phyloP scores from a whole-genome alignment of 2,888 invertebrate species.

The Calameuta filiformis region DNA sequence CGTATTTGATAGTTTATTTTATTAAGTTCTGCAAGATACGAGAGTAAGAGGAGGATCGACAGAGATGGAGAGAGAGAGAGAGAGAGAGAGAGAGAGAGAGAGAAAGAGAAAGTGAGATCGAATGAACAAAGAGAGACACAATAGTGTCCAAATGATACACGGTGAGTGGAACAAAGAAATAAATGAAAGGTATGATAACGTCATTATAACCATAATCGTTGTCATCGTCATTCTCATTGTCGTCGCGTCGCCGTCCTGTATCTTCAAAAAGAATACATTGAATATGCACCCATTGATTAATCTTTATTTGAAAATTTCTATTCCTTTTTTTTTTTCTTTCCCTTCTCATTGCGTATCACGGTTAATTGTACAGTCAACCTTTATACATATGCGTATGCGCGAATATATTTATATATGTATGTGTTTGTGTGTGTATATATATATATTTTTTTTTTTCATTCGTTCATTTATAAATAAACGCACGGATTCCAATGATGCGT shows the following conservation, averaged over 20 bases:
- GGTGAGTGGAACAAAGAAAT: too few species aligned
- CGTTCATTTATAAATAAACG: constrained; percentile 4
- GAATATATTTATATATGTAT: not conserved
- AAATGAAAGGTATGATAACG: too few species aligned
- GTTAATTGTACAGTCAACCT: constrained; percentile 1
- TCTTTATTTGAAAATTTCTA: not conserved
- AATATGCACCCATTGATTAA: not conserved
- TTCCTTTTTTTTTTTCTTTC: not conserved
- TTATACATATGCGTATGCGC: not conserved
- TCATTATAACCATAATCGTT: too few species aligned
- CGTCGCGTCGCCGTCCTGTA: too few species aligned
- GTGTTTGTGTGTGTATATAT: not conserved
- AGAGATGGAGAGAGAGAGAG: not conserved
- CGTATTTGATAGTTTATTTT: constrained; percentile 32
- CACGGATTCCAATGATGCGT: not conserved
- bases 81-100: not conserved
- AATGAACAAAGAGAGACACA: too few species aligned
- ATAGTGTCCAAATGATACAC: too few species aligned
- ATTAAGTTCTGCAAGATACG: constrained; percentile 28
- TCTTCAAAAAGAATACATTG: not conserved
- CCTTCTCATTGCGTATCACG: not conserved
- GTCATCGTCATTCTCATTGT: too few species aligned
- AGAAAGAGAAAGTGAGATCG: not conserved
- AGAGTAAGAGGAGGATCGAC: constrained; percentile 21
- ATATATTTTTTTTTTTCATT: not conserved